Evolutionary conservation across 2,113 vertebrate genomes (phyloP).

Genomic region (Salvator merianae): DNA sequence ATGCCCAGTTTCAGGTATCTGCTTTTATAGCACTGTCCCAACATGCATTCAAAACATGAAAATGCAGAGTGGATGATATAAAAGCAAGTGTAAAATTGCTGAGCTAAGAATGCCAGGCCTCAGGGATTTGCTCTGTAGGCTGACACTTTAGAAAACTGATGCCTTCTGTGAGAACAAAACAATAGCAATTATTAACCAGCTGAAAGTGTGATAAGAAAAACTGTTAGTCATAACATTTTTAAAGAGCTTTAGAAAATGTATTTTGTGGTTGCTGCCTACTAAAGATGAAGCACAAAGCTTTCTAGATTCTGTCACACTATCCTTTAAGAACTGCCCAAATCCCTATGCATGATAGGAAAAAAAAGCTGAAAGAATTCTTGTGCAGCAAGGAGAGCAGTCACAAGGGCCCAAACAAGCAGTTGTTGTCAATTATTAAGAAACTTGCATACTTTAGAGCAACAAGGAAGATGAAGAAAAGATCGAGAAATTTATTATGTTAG

Average conservation of each 20-base stretch:
- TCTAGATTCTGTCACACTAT: slow-evolving; percentile 6
- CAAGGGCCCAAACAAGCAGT: not conserved
- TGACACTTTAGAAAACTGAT: not conserved
- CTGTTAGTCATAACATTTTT: slow-evolving; percentile 2
- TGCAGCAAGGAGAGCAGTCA: not conserved
- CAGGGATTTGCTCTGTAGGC: not conserved
- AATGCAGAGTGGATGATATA: not conserved
- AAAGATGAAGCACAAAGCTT: slow-evolving; percentile 30
- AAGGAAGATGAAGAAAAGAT: not conserved
- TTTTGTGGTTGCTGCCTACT: slow-evolving; percentile 28
- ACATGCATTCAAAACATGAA: not conserved
- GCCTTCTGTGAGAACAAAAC: not conserved
- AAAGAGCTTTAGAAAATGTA: slow-evolving; percentile 24
- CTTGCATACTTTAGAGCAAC: too few relatives aligned
- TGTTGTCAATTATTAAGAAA: not conserved
- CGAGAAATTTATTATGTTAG: not conserved
- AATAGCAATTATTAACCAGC: not conserved
- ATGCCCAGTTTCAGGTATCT: not conserved
- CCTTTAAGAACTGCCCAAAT: slow-evolving; percentile 28
- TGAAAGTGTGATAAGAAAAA: not conserved
- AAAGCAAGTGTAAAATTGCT: not conserved
- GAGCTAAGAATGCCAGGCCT: not conserved
- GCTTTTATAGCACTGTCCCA: not conserved
- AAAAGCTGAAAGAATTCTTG: too few relatives aligned
- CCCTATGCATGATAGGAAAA: not conserved